Conservation (phyloP, 2,888 invertebrate genomes). For the Hydraecia micacea region DNA sequence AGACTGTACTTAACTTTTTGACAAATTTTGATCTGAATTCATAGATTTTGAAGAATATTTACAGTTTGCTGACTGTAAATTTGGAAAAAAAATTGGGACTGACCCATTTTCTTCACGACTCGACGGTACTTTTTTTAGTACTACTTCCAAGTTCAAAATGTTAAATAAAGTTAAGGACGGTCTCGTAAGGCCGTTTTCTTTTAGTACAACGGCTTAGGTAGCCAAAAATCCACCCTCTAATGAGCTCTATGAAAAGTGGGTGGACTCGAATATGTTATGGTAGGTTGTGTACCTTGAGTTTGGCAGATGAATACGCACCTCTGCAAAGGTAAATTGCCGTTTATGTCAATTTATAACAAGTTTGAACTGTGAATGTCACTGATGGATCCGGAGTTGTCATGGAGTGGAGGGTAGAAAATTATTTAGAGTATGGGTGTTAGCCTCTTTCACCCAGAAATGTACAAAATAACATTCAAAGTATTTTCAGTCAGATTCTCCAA, state of each 20-base stretch:
- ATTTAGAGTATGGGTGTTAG: constrained; percentile 3
- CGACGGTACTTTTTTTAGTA: background rate
- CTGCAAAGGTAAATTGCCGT: background rate
- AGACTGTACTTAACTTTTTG: background rate
- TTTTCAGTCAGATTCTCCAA: constrained; percentile 42
- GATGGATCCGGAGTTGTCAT: too few relatives aligned
- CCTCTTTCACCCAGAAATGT: constrained; percentile 33
- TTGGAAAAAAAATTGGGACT: background rate
- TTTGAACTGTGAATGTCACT: background rate
- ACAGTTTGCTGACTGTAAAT: background rate
- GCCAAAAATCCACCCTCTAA: background rate
- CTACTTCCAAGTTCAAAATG: background rate
- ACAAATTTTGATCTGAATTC: too few relatives aligned
- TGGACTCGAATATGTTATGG: background rate
- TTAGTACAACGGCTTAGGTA: background rate
- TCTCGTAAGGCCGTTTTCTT: background rate
- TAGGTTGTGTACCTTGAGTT: background rate
- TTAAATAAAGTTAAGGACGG: background rate
- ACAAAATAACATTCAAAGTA: constrained; percentile 54
- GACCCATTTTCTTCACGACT: too few relatives aligned
- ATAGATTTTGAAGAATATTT: background rate
- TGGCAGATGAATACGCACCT: background rate
- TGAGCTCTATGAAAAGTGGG: too few relatives aligned
- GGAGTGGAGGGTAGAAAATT: background rate
- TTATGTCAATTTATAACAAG: background rate